Evolutionary conservation across 2,888 invertebrate species (phyloP), one percentile per base, ranked within the genome.

Genomic region (Monochamus alternatus): DNA sequence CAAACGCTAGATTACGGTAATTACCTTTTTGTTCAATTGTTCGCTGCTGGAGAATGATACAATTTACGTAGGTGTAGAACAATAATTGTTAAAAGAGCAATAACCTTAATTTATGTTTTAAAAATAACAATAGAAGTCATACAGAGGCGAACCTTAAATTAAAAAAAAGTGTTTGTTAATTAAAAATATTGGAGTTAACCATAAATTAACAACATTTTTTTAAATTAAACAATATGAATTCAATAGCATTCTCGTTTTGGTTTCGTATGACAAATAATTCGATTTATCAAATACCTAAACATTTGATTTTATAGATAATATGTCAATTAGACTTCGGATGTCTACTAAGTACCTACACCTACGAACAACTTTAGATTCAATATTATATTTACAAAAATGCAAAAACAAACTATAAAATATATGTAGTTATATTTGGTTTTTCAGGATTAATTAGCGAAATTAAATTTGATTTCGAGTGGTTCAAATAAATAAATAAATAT

Each of bases 61-160:
- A 66, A 52, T 66, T 32, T 32, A 67, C 43, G 67, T 67, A 67
- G 67, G 67, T 52, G 66, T 66, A 51, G 38, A 55, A 67, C 32
- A 43, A 22, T 38, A 67, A 67, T 67, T 67, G 67, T 67, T 67
- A 55, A 12, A n/a, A 55, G 67, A 43, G 67, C 32, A 67, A 67
- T 58, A 52, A 67, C 67, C 52, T 67, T 55, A 38, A 10, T 2
- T 55, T 32, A 32, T 55, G 52, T 58, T 38, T 7, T 44, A 52
- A 52, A 52, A 66, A 44, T 44, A 66, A 22, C 51, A 66, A 14
- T n/a, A 66, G 31, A 8, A 47, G 52, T 30, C n/a, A n/a, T 44
- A 9, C 30, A 5, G 8, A 14, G 30, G 51, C 5, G 47, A 65
- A 8, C 9, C 70, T 75, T 75, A 78, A 76, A 76, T 78, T 74